Conservation (phyloP, 30 jellyfish, hydroid and myxozoan species). For the Cassiopea andromeda region DNA sequence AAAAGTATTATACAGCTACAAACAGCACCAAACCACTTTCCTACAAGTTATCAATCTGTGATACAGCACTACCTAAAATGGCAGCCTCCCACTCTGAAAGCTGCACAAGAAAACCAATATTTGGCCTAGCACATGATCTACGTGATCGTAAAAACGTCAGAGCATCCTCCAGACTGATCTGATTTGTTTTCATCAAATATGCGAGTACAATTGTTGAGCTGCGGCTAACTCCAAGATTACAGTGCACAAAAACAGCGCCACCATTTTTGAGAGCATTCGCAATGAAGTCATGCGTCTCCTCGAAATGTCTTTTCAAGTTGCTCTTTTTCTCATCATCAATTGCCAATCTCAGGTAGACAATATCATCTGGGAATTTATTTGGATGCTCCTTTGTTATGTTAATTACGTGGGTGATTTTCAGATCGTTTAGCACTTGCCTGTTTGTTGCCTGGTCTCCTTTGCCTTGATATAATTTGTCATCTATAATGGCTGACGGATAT, state of each 20-base stretch:
- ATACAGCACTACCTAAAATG: slow-evolving; percentile 52
- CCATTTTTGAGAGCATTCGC: slow-evolving; percentile 57
- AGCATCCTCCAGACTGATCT: slow-evolving; percentile 66
- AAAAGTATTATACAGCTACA: too few relatives aligned
- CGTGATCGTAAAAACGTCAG: slow-evolving; percentile 65
- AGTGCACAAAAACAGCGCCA: slow-evolving; percentile 82
- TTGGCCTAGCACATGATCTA: slow-evolving; percentile 86
- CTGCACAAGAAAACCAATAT: slow-evolving; percentile 82
- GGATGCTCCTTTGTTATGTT: slow-evolving; percentile 83
- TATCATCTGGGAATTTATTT: slow-evolving; percentile 61
- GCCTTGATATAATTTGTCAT: slow-evolving; percentile 80
- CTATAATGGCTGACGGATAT: slow-evolving; percentile 82
- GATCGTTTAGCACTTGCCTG: slow-evolving; percentile 41
- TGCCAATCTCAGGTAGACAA: slow-evolving; percentile 62
- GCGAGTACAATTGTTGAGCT: slow-evolving; percentile 84
- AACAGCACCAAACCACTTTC: background rate
- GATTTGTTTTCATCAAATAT: slow-evolving; percentile 66
- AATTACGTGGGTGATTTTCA: slow-evolving; percentile 79
- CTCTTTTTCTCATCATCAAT: slow-evolving; percentile 75
- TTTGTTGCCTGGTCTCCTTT: slow-evolving; percentile 92
- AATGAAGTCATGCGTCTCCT: slow-evolving; percentile 74
- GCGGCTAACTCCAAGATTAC: slow-evolving; percentile 89
- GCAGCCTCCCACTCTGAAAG: slow-evolving; percentile 79
- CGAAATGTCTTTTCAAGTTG: slow-evolving; percentile 54
- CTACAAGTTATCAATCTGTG: slow-evolving; percentile 55